phyloP scores from a whole-genome alignment of 1,140 invertebrate species.

The Rhopalosiphum padi region DNA sequence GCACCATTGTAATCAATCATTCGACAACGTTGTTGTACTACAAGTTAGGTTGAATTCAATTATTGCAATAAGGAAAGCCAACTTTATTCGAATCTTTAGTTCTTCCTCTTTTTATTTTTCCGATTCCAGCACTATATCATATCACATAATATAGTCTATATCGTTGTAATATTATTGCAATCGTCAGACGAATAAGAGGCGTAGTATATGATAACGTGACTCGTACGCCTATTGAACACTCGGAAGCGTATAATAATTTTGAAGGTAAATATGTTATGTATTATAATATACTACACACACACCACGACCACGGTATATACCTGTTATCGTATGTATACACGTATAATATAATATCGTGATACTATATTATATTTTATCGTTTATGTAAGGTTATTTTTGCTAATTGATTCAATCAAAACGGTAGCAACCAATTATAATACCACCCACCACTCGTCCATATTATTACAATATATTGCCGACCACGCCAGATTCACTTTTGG shows the following conservation, averaged over 20 bases:
- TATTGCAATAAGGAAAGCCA: neutral
- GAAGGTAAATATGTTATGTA: no score
- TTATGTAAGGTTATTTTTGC: neutral
- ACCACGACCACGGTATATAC: no score
- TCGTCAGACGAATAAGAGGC: neutral
- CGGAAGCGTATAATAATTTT: no score
- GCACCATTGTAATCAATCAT: no score
- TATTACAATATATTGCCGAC: slow-evolving; percentile 7
- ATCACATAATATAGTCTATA: no score
- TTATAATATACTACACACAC: no score
- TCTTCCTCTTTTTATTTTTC: neutral
- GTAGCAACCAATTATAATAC: slow-evolving; percentile 61
- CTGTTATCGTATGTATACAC: neutral
- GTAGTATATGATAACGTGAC: neutral
- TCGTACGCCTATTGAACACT: no score
- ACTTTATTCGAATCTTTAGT: no score
- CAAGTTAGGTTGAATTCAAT: neutral
- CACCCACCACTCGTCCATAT: neutral
- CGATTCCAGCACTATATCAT: no score
- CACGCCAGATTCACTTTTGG: neutral
- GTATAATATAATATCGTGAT: neutral
- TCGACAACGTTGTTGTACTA: no score
- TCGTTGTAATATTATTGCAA: neutral
- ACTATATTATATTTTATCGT: neutral
- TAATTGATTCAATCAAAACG: neutral